These are phyloP conservation scores for Macquaria australasica DNA, from an alignment of 2,113 vertebrate species.

Conservation along the genomic window DNA sequence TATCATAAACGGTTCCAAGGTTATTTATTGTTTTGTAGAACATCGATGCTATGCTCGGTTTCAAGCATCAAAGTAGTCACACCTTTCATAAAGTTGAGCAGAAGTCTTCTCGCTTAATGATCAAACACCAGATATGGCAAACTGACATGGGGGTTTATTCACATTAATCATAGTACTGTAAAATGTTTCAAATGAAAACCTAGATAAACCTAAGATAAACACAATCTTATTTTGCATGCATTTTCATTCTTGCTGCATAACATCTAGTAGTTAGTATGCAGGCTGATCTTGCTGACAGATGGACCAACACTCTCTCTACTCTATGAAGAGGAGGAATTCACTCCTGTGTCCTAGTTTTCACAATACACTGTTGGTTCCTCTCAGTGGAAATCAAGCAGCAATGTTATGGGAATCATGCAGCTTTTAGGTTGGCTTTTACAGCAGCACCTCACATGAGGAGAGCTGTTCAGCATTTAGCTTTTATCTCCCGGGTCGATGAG, in stretches of 20 bases:
- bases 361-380: conserved; percentile 10
- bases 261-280: neutral
- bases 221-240: neutral
- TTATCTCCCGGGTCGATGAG: conserved; percentile 8
- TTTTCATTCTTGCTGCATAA: conserved; percentile 1
- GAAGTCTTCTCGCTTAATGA: neutral
- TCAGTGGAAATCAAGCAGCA: conserved; percentile 28
- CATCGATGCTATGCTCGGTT: too few relatives aligned
- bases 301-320: neutral
- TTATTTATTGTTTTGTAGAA: too few relatives aligned
- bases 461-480: conserved; percentile 14
- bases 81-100: neutral
- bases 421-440: conserved; percentile 13
- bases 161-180: neutral
- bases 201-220: too few relatives aligned
- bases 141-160: neutral
- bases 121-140: neutral
- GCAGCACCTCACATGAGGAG: neutral
- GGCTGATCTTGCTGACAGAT: conserved; percentile 7
- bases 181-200: neutral
- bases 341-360: conserved; percentile 34
- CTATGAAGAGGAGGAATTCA: neutral
- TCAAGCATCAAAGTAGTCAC: neutral
- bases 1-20: too few relatives aligned
- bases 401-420: neutral